A percentile compares a stretch with the other conserved stretches of the same genome.
These are phyloP conservation scores for Stenichneumon culpator DNA, from an alignment of 2,888 invertebrate species.

Conservation along the genomic window DNA sequence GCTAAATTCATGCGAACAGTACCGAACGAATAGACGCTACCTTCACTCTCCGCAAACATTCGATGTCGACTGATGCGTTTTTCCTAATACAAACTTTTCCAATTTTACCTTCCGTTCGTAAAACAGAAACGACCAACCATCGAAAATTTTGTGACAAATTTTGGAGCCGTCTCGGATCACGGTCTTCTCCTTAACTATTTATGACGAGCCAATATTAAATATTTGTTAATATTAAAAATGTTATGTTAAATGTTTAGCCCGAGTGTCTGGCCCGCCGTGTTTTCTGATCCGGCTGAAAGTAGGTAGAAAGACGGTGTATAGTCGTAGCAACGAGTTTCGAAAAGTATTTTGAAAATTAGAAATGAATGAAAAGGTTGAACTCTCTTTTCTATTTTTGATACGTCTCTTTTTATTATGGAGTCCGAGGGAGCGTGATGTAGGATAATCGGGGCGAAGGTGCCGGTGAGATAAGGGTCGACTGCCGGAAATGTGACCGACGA, in stretches of 20 bases:
- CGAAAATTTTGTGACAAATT: neutral
- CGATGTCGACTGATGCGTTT: neutral
- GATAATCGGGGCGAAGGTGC: constrained; percentile 10
- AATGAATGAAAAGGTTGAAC: too few relatives aligned
- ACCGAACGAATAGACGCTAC: neutral
- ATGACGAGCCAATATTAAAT: neutral
- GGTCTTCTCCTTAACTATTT: neutral
- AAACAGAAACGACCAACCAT: neutral
- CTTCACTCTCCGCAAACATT: neutral
- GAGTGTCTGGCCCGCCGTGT: neutral
- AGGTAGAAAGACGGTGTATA: neutral
- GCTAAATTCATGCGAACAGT: constrained; percentile 1
- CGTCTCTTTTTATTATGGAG: neutral
- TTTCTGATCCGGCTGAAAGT: neutral
- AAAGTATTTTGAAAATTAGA: too few relatives aligned
- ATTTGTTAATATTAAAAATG: too few relatives aligned
- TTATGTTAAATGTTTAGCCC: neutral
- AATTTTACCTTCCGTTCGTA: neutral
- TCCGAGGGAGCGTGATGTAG: neutral
- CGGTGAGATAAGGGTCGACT: neutral
- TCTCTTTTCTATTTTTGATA: neutral
- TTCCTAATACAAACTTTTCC: neutral
- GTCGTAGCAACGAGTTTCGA: neutral
- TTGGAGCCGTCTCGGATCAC: neutral
- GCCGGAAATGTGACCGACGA: constrained; percentile 32